phyloP scores from a whole-genome alignment of 1,140 invertebrate genomes.

The Drosophila kohkoa region DNA sequence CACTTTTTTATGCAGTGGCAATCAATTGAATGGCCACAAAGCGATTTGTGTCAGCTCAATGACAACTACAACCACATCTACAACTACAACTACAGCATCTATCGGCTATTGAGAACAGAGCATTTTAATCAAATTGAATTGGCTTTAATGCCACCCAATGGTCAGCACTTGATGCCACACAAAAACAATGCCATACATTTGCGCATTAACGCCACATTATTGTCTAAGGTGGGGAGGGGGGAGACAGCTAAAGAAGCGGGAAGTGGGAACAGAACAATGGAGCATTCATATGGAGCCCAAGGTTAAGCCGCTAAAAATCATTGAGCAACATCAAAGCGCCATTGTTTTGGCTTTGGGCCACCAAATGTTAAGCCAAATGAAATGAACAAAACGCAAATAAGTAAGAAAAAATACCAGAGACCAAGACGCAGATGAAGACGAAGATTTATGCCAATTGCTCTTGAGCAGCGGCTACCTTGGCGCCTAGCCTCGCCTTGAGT shows the following conservation, averaged over 20 bases:
- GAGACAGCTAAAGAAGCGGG: background rate
- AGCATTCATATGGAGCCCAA: slow-evolving; percentile 75
- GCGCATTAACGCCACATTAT: slow-evolving; percentile 42
- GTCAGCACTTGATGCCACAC: slow-evolving; percentile 48
- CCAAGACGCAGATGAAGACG: slow-evolving; percentile 34
- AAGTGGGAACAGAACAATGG: slow-evolving; percentile 53
- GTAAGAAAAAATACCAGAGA: slow-evolving; percentile 1
- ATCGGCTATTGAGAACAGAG: slow-evolving; percentile 8
- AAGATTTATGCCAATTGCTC: slow-evolving; percentile 78
- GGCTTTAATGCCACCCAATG: slow-evolving; percentile 50
- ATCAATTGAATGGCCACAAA: slow-evolving; percentile 41
- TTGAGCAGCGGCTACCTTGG: slow-evolving; percentile 70
- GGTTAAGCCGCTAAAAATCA: slow-evolving; percentile 81
- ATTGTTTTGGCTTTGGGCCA: slow-evolving; percentile 62
- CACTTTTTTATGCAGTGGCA: slow-evolving; percentile 25
- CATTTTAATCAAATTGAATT: slow-evolving; percentile 70
- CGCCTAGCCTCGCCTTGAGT: background rate
- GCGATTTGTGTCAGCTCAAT: slow-evolving; percentile 48
- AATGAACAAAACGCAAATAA: slow-evolving; percentile 55
- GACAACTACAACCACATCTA: slow-evolving; percentile 1
- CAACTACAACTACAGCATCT: slow-evolving; percentile 11
- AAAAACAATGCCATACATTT: slow-evolving; percentile 45
- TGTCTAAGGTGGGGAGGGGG: background rate
- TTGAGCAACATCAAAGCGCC: slow-evolving; percentile 75
- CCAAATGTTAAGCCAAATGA: slow-evolving; percentile 62